Evolutionary conservation across 2,888 invertebrate species (phyloP), one percentile per base, ranked within the genome.

Genomic region (Morpho deidamia): DNA sequence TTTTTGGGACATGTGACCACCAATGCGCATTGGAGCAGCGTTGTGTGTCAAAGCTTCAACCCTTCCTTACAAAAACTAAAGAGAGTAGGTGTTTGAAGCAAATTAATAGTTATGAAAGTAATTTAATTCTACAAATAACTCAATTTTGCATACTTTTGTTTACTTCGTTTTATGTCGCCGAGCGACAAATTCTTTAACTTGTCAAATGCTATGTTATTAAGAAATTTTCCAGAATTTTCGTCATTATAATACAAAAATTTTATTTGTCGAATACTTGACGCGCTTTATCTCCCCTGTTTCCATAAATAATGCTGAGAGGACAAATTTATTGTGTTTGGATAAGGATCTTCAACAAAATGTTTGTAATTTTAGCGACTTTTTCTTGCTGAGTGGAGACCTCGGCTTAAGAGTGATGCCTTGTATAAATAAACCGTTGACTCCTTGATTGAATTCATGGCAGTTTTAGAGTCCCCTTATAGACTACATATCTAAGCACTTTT

Each of bases 281-380:
- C 65, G 52, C 58, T 65, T 66, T 70, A 71, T 73, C 70, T 65
- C 51, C 55, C 55, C 50, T 56, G 64, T 69, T 78, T 81, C 80
- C 79, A 79, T 81, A 79, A 77, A 78, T 71, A 74, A 72, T 66
- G 67, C 64, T 66, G 65, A 64, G 68, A 60, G 69, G 71, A 77
- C 76, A 76, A 78, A 82, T 83, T 81, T 82, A 82, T 82, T 69
- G 70, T 71, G 53, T 39, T 32, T 52, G 62, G 80, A 70, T 82
- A 81, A 68, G 66, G 65, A 83, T 83, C 83, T 74, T 64, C 56
- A 69, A 74, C 77, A 76, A 77, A 83, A 83, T 79, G 72, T 71
- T 76, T 80, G 83, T 78, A 78, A 81, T 83, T 81, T 81, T 71
- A 68, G 68, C 65, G 64, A 78, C 76, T 75, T 74, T 70, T 76